A percentile compares a stretch with the other conserved stretches of the same genome.
These are phyloP conservation scores for Drosophila mayaguana DNA, from an alignment of 2,888 invertebrate species.

Conservation along the genomic window DNA sequence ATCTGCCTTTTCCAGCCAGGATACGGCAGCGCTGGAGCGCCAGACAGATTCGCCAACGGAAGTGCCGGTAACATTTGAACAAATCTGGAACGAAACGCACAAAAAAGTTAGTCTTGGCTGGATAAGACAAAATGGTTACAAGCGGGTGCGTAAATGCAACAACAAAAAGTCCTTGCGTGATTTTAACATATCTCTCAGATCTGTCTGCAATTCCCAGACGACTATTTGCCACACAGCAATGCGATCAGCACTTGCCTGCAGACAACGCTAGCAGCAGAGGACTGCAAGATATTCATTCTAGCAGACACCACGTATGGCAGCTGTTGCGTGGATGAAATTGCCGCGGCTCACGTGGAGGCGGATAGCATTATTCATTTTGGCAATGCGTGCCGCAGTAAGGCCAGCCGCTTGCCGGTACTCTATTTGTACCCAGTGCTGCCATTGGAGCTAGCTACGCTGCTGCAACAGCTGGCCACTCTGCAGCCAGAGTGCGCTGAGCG, in stretches of 20 bases:
- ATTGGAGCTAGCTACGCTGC: slow-evolving; percentile 86
- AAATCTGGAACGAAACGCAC: slow-evolving; percentile 83
- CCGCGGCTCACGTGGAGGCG: slow-evolving; percentile 94
- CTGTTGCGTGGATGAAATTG: slow-evolving; percentile 88
- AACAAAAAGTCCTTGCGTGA: background rate
- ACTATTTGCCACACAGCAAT: slow-evolving; percentile 89
- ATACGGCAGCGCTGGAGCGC: slow-evolving; percentile 80
- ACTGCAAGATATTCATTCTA: slow-evolving; percentile 88
- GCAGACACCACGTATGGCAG: slow-evolving; percentile 97
- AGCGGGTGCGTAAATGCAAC: slow-evolving; percentile 87
- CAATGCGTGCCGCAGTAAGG: slow-evolving; percentile 92
- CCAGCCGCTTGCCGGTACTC: slow-evolving; percentile 90
- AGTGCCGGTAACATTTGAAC: slow-evolving; percentile 58
- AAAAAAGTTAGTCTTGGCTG: slow-evolving; percentile 86
- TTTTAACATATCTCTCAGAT: slow-evolving; percentile 86
- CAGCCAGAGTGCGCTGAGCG: slow-evolving; percentile 81
- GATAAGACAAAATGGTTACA: slow-evolving; percentile 89
- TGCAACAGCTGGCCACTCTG: slow-evolving; percentile 80
- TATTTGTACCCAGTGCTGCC: slow-evolving; percentile 89
- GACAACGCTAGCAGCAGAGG: slow-evolving; percentile 76
- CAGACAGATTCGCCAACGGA: slow-evolving; percentile 64
- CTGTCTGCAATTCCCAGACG: slow-evolving; percentile 96
- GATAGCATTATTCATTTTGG: slow-evolving; percentile 97
- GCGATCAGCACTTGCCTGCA: slow-evolving; percentile 88
- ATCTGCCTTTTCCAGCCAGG: slow-evolving; percentile 83